Evolutionary conservation across 2,113 vertebrate species (phyloP).

Genomic region (Entomyzon cyanotis): DNA sequence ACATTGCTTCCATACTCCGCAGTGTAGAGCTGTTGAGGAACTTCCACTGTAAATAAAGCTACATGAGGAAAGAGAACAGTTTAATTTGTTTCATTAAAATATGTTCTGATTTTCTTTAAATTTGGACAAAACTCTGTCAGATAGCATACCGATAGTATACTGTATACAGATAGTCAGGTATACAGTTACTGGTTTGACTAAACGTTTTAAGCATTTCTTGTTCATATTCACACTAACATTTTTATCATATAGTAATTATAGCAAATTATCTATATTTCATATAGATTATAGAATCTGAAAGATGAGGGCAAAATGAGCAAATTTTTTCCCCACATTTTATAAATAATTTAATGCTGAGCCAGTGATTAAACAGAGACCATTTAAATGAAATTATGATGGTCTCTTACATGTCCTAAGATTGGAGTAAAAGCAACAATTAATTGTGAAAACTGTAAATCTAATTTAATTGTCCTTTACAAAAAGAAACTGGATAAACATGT

Average conservation of each 20-base stretch:
- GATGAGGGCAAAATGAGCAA: background rate
- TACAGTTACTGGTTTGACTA: background rate
- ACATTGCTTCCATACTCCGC: slow-evolving; percentile 71
- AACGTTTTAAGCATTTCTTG: background rate
- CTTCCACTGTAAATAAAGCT: slow-evolving; percentile 84
- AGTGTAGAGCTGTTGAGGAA: slow-evolving; percentile 62
- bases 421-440: background rate
- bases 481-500: background rate
- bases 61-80: background rate
- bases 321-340: background rate
- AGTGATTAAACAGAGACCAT: background rate
- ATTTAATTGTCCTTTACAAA: background rate
- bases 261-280: background rate
- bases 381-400: background rate
- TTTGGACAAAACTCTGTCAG: background rate
- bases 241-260: background rate
- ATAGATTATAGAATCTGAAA: background rate
- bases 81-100: background rate
- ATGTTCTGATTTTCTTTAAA: background rate
- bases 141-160: background rate
- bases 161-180: background rate
- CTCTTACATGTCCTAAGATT: background rate
- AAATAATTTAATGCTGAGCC: background rate
- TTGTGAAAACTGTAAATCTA: background rate
- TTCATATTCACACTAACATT: background rate